Conservation (phyloP, 2,888 invertebrate genomes). For the Cartodere bifasciata region DNA sequence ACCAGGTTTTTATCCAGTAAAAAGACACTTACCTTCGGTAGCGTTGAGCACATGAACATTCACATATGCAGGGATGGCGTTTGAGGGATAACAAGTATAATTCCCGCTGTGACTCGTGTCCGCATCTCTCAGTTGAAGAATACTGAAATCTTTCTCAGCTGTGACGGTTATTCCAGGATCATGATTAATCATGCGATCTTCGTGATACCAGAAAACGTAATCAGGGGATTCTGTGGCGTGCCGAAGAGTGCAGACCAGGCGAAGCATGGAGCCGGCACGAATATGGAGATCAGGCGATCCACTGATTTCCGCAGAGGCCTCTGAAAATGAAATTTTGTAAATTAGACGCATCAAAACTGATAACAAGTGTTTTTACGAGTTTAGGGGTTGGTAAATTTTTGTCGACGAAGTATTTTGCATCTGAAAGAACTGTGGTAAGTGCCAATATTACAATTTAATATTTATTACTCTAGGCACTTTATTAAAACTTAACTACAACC, state of each 20-base stretch:
- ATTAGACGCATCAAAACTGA: too few relatives aligned
- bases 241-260: slow-evolving; percentile 41
- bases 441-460: neutral
- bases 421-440: neutral
- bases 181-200: slow-evolving; percentile 47
- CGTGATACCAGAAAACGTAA: slow-evolving; percentile 49
- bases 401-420: neutral
- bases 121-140: slow-evolving; percentile 52
- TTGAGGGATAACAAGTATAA: slow-evolving; percentile 57
- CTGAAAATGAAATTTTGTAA: slow-evolving; percentile 30
- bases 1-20: too few relatives aligned
- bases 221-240: slow-evolving; percentile 43
- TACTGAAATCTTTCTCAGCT: slow-evolving; percentile 43
- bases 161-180: slow-evolving; percentile 42
- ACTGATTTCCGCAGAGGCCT: slow-evolving; percentile 43
- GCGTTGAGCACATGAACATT: slow-evolving; percentile 58
- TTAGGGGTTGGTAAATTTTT: neutral
- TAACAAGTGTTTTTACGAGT: too few relatives aligned
- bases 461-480: neutral
- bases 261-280: slow-evolving; percentile 43
- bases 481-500: too few relatives aligned
- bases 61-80: slow-evolving; percentile 49
- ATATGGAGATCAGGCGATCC: slow-evolving; percentile 48
- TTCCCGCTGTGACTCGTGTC: slow-evolving; percentile 47
- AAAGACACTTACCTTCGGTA: slow-evolving; percentile 38